Percentiles rank a stretch among this genome's conserved stretches.
These are phyloP conservation scores for Hippocampus comes DNA, from an alignment of 2,113 vertebrate species.

Conservation along the genomic window DNA sequence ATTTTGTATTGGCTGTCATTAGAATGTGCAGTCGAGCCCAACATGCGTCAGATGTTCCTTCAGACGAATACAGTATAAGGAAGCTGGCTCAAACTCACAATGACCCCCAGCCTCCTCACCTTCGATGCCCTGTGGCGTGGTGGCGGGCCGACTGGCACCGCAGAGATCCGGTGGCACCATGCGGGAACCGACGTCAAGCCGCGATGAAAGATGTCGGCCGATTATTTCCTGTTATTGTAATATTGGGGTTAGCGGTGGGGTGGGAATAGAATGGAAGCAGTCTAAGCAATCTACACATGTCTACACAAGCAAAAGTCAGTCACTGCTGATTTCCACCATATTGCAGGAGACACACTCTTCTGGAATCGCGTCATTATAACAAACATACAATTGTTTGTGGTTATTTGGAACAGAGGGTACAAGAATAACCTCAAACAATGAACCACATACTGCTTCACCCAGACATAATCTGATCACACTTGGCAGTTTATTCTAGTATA, in stretches of 20 bases:
- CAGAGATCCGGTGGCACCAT: constrained; percentile 65
- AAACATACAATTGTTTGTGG: neutral
- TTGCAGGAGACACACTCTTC: neutral
- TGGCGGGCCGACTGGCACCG: constrained; percentile 54
- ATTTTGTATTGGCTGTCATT: neutral
- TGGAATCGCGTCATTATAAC: neutral
- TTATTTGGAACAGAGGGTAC: neutral
- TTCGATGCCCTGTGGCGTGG: constrained; percentile 30
- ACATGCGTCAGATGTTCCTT: constrained; percentile 51
- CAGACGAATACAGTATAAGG: constrained; percentile 57
- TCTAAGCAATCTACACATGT: neutral
- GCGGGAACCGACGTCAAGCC: constrained; percentile 59
- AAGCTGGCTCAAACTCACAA: constrained; percentile 50
- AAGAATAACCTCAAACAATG: neutral
- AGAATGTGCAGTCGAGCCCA: neutral
- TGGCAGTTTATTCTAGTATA: neutral
- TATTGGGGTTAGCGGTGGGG: constrained; percentile 21
- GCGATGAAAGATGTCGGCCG: constrained; percentile 65
- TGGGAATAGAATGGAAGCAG: constrained; percentile 1
- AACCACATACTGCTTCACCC: neutral
- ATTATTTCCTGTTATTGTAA: constrained; percentile 79
- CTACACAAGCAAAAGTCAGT: neutral
- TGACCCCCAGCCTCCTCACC: constrained; percentile 10
- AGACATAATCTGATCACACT: neutral
- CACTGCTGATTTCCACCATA: neutral